Evolutionary conservation across 2,797 vertebrate genomes (phyloP).

Genomic region (Notolabrus celidotus): DNA sequence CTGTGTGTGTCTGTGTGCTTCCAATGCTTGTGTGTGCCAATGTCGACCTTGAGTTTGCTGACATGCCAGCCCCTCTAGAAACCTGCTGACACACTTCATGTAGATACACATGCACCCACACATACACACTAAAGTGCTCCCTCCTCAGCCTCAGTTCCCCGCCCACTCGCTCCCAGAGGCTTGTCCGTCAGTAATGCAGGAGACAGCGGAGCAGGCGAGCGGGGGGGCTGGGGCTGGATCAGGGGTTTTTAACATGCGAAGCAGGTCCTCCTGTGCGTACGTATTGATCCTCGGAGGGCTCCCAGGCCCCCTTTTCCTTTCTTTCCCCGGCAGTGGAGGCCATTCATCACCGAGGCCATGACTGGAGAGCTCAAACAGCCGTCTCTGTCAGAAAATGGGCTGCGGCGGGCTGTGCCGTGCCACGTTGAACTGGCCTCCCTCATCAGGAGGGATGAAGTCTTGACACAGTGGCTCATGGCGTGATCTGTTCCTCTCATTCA

Average conservation of each 20-base stretch:
- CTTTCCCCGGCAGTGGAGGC: constrained; percentile 78
- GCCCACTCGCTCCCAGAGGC: constrained; percentile 70
- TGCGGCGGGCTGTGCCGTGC: constrained; percentile 47
- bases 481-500: constrained; percentile 59
- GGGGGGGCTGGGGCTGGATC: constrained; percentile 57
- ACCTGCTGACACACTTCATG: constrained; percentile 82
- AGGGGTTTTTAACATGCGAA: constrained; percentile 83
- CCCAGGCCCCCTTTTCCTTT: constrained; percentile 76
- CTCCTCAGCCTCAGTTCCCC: constrained; percentile 55
- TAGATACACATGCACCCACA: constrained; percentile 59
- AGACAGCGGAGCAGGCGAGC: constrained; percentile 61
- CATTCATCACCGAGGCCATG: constrained; percentile 84
- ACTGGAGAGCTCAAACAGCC: constrained; percentile 82
- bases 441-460: constrained; percentile 66
- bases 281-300: constrained; percentile 85
- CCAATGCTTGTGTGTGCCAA: constrained; percentile 36
- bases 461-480: constrained; percentile 60
- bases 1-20: constrained; percentile 29
- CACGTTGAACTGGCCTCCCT: constrained; percentile 60
- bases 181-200: constrained; percentile 76
- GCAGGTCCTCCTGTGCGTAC: constrained; percentile 77
- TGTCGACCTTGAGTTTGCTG: constrained; percentile 84
- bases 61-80: constrained; percentile 76
- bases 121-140: constrained; percentile 56
- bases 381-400: constrained; percentile 76